These are phyloP conservation scores for Sclerodermus sp. DNA, from an alignment of 2,888 invertebrate genomes.

Conservation along the genomic window DNA sequence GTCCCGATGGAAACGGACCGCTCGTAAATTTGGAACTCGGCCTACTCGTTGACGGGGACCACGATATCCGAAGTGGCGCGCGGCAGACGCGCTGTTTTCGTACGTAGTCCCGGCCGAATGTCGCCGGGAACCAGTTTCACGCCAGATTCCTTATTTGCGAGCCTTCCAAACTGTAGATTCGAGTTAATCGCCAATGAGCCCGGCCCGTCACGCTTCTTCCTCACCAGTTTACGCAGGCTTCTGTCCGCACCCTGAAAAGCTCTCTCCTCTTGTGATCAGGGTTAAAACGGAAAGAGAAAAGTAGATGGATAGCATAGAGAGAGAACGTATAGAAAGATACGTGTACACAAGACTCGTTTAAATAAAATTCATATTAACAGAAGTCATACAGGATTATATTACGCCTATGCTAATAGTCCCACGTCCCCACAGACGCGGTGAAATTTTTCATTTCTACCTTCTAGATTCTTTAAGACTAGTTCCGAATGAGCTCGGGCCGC, in stretches of 20 bases:
- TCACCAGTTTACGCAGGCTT: conserved; percentile 3
- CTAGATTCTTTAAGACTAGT: conserved; percentile 27
- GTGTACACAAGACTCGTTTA: conserved; percentile 32
- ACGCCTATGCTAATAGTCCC: conserved; percentile 18
- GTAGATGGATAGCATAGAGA: too few species aligned
- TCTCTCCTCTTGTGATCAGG: too few species aligned
- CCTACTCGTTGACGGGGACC: conserved; percentile 36
- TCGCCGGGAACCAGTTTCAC: conserved; percentile 36
- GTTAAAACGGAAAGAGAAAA: too few species aligned
- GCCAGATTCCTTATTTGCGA: conserved; percentile 44
- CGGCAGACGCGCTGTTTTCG: conserved; percentile 35
- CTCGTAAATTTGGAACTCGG: conserved; percentile 34
- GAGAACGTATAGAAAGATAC: too few species aligned
- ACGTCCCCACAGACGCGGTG: conserved; percentile 2
- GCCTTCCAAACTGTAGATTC: conserved; percentile 45
- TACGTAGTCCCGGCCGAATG: conserved; percentile 11
- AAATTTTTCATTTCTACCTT: too few species aligned
- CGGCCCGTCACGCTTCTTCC: conserved; percentile 9
- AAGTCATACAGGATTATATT: conserved; percentile 19
- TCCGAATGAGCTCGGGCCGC: conserved; percentile 14
- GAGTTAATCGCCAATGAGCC: conserved; percentile 46
- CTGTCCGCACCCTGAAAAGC: too few species aligned
- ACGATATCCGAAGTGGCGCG: conserved; percentile 35
- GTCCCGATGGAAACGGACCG: conserved; percentile 12
- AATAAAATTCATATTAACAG: conserved; percentile 42